Conservation (phyloP, 2,797 vertebrate genomes). For the Sebastes minor region DNA sequence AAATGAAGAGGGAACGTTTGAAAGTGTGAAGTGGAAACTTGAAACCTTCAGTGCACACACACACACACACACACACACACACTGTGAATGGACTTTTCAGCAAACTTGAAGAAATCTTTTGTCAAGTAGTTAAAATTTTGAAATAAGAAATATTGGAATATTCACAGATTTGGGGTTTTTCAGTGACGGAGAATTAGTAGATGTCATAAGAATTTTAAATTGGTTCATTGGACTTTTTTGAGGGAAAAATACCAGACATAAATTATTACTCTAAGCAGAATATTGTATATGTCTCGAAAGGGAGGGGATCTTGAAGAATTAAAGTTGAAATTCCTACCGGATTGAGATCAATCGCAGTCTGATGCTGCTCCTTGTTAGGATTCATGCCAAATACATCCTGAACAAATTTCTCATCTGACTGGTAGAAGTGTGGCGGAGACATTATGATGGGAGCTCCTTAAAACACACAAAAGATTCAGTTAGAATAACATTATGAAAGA, state of each 20-base stretch:
- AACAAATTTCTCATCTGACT: constrained; percentile 86
- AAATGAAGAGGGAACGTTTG: background rate
- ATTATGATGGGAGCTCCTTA: constrained; percentile 93
- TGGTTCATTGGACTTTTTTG: background rate
- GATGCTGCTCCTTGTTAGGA: constrained; percentile 88
- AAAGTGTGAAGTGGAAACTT: background rate
- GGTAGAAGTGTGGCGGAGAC: constrained; percentile 97
- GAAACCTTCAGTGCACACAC: background rate
- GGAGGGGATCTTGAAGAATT: background rate
- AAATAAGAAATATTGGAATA: background rate
- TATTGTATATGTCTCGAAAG: background rate
- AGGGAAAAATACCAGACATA: background rate
- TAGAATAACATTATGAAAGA: background rate
- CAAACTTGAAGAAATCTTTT: too few species aligned
- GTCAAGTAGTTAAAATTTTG: background rate
- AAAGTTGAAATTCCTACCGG: constrained; percentile 82
- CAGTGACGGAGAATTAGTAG: background rate
- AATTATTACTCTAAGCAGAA: background rate
- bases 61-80: too few species aligned
- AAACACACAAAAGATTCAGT: constrained; percentile 1
- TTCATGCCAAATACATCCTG: constrained; percentile 87
- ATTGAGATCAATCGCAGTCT: constrained; percentile 90
- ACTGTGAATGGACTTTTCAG: background rate
- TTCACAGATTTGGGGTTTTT: background rate
- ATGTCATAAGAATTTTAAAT: background rate